These are phyloP conservation scores for Pentamera pediparva DNA, from an alignment of 53 echinoderm and acorn worm genomes.

Conservation along the genomic window DNA sequence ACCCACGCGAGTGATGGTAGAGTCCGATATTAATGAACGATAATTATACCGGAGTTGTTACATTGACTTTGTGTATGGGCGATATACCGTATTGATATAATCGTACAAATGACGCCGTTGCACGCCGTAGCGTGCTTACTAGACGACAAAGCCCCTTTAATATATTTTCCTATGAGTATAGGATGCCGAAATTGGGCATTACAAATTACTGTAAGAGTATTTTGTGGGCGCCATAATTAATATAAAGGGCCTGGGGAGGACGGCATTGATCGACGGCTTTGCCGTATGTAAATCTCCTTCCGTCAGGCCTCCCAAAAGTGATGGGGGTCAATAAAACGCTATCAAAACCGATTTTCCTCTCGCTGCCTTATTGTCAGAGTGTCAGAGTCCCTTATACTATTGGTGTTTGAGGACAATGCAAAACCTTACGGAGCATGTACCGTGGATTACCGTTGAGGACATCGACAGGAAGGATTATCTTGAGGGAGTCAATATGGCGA, in stretches of 20 bases:
- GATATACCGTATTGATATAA: neutral
- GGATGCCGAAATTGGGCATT: neutral
- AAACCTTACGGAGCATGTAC: neutral
- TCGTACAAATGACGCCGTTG: no score
- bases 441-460: neutral
- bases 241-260: neutral
- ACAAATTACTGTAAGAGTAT: neutral
- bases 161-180: no score
- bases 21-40: neutral
- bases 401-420: neutral
- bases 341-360: neutral
- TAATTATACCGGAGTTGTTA: neutral
- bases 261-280: neutral
- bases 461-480: no score
- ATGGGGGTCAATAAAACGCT: neutral
- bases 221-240: neutral
- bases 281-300: neutral
- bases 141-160: no score
- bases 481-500: no score
- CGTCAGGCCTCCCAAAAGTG: neutral
- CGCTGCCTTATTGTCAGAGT: neutral
- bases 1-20: neutral
- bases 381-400: neutral
- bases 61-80: neutral
- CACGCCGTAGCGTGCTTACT: no score